Conservation (phyloP, 2,113 vertebrate species). For the Heliornis fulica region DNA sequence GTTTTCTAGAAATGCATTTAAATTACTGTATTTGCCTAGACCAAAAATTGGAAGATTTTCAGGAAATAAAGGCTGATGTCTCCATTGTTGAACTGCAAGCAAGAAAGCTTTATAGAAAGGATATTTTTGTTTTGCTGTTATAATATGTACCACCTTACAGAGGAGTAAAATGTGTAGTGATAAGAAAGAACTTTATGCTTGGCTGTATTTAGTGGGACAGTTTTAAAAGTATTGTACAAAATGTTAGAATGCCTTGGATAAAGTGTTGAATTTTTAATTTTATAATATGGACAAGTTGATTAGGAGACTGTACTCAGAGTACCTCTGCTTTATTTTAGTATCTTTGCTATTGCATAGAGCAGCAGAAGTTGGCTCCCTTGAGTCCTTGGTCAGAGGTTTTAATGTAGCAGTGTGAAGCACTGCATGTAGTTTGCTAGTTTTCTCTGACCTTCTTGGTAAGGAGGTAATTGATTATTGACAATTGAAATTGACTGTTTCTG, state of each 20-base stretch:
- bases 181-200: background rate
- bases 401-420: background rate
- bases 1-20: background rate
- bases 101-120: background rate
- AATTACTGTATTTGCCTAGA: background rate
- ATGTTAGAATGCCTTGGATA: background rate
- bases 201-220: background rate
- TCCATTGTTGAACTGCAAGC: background rate
- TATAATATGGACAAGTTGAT: background rate
- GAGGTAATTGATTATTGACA: background rate
- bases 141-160: background rate
- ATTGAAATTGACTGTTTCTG: background rate
- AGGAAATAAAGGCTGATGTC: background rate
- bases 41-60: background rate
- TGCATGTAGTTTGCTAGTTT: accelerated
- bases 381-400: background rate
- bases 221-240: background rate
- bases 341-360: background rate
- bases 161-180: background rate
- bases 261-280: background rate
- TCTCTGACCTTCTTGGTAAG: background rate
- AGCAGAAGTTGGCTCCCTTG: background rate
- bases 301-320: too few species aligned
- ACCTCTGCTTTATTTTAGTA: background rate
- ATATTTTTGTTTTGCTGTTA: background rate